Base-by-base conservation (phyloP, 2,888 invertebrate species). In the Drosophila planitibia region DNA sequence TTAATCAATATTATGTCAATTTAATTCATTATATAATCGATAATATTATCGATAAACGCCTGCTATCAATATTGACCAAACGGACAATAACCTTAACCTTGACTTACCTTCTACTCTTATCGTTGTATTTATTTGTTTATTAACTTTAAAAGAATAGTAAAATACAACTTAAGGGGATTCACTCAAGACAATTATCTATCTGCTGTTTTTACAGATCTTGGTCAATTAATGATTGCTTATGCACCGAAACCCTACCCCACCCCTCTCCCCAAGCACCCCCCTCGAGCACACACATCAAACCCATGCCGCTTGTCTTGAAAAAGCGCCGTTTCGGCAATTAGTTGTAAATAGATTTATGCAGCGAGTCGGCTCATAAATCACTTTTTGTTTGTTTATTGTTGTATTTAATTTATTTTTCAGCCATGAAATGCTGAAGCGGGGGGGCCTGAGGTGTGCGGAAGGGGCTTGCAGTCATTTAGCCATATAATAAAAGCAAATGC, bases 261-360 rank as follows among this genome's bases (percentile, higher is more conserved):
- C n/a, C 16, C 22, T 14, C 25, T 14, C 32, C 25, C 22, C 19
- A 16, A 9, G 1, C 14, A 10, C 12, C 14, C 19, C 9, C 3
- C n/a, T 7, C 19, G 25, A 7, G 37, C 44, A 1, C 30, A 37
- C 12, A 71, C 61, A 68, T 78, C 64, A 77, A 59, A 44, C 37
- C 3, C 3, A 30, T 51, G 70, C 75, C 75, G 70, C 62, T 41
- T 65, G 37, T 74, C 63, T 64, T 55, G 22, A 44, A 61, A 58
- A 65, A 70, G 69, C 77, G 70, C 65, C 81, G 73, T 81, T 85
- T 79, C 73, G 75, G 73, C 85, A 82, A 85, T 84, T 84, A 85
- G 69, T 70, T 74, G 75, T 81, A 75, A 79, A 87, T 87, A 81
- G 81, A 83, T 79, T 83, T 83, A 65, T 72, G 64, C 79, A 58